Conservation (phyloP, 2,888 invertebrate genomes). For the Rhabditoides inermis region DNA sequence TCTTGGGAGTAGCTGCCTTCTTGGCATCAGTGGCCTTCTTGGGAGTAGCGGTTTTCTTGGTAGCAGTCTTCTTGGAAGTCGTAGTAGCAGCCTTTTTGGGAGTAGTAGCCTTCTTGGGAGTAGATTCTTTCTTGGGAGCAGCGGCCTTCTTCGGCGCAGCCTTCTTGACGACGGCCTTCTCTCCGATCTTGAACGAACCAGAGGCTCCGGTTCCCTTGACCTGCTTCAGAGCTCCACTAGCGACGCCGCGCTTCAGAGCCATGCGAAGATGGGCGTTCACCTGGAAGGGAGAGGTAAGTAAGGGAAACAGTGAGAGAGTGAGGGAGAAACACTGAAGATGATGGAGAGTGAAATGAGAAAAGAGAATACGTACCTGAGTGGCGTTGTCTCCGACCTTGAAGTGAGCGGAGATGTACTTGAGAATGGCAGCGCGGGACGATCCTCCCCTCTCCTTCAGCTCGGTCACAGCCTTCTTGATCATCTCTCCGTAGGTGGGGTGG, state of each 20-base stretch:
- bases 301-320: too few relatives aligned
- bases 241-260: background rate
- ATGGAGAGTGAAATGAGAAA: background rate
- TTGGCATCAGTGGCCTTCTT: too few relatives aligned
- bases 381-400: constrained; percentile 3
- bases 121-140: background rate
- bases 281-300: too few relatives aligned
- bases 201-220: too few relatives aligned
- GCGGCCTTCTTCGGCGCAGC: background rate
- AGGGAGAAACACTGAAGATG: background rate
- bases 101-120: background rate
- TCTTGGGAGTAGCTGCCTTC: too few relatives aligned
- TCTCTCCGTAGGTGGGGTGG: constrained; percentile 3
- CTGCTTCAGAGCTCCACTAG: background rate
- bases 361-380: background rate
- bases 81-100: too few relatives aligned
- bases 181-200: background rate
- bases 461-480: constrained; percentile 3
- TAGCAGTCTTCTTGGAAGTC: background rate
- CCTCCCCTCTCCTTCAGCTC: constrained; percentile 5
- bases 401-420: constrained; percentile 4
- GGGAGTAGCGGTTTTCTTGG: too few relatives aligned
- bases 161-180: constrained; percentile 5
- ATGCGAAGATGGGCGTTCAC: too few relatives aligned
- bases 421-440: constrained; percentile 2